A percentile compares a stretch with the other conserved stretches of the same genome.
These are phyloP conservation scores for Choloepus didactylus DNA, from an alignment of 2,797 vertebrate species.

Conservation along the genomic window DNA sequence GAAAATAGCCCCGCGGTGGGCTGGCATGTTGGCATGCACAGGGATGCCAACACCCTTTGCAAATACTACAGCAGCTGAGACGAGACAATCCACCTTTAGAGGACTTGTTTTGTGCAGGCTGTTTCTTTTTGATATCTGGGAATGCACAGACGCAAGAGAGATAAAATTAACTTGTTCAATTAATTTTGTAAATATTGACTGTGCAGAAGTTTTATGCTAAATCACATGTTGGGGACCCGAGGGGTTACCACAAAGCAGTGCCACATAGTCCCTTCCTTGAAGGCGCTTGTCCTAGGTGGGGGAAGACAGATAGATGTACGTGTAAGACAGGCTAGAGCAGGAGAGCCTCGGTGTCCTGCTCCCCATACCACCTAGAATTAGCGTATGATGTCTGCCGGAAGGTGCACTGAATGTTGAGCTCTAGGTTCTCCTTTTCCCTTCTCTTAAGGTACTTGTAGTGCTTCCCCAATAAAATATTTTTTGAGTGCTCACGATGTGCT, in stretches of 20 bases:
- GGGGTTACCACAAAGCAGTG: slow-evolving; percentile 28
- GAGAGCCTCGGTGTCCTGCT: neutral
- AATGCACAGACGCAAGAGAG: slow-evolving; percentile 56
- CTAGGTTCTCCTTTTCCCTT: neutral
- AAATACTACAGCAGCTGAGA: neutral
- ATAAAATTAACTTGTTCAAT: slow-evolving; percentile 77
- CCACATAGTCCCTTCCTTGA: neutral
- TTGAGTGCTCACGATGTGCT: neutral
- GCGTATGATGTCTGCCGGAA: accelerated
- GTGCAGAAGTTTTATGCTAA: slow-evolving; percentile 62
- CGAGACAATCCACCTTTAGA: slow-evolving; percentile 35
- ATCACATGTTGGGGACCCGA: slow-evolving; percentile 42
- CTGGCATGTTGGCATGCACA: neutral
- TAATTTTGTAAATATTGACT: slow-evolving; percentile 82
- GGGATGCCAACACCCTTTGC: slow-evolving; percentile 1
- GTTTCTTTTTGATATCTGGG: slow-evolving; percentile 64
- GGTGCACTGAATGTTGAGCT: neutral
- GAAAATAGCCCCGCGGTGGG: neutral
- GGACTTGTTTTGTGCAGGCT: slow-evolving; percentile 35
- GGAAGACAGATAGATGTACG: neutral
- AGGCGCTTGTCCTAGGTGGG: neutral
- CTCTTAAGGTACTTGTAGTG: neutral
- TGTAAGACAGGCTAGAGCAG: neutral
- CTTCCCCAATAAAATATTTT: neutral
- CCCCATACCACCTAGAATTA: neutral